Base-by-base conservation (phyloP, 92 coral and sea anemone genomes). In the Heliopora coerulea region DNA sequence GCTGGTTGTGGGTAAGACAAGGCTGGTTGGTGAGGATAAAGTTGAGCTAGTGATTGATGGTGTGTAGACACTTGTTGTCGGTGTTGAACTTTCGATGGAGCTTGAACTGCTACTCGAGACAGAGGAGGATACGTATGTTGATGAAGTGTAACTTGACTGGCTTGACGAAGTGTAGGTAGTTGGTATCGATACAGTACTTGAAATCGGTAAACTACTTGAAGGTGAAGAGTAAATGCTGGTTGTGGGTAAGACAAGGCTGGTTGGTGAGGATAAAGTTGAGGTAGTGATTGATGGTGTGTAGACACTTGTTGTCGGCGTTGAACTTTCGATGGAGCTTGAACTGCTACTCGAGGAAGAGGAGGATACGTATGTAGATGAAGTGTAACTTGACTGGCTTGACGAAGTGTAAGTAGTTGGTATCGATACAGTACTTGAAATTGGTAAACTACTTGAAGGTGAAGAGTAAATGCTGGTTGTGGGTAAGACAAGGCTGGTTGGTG, bases 1-100 rank as follows among this genome's bases (percentile, higher is more conserved):
- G 20, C 82, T 79, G 33, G 91, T 67, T 4, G 84, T 48, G 5
- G 85, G 35, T 14, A 78, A 4, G 21, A 52, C 56, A 6, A 75
- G 40, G 54, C 44, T 68, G 32, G 65, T 83, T 21, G 82, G 52
- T 27, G 49, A 56, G 3, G 30, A 30, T 20, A 39, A 26, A 35
- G 46, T 76, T 6, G 72, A 70, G n/a, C n/a, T n/a, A 29, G 48
- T 67, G 0, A 40, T 73, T 5, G 63, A 50, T 54, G 46, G 23
- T 4, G 50, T 56, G 9, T 0, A 4, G 33, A 56, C 27, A 46
- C 1, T 0, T 0, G 68, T 62, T 34, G 68, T 31, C 9, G 68
- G 68, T 37, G 49, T 14, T 34, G 49, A 31, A 33, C 49, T 37
- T 8, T 21, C 23, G 0, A 37, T 4, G 7, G 68, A 31, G 0